Evolutionary conservation across 2,113 vertebrate species (phyloP), one percentile per base, ranked within the genome.

Genomic region (Sebastes schlegelii): DNA sequence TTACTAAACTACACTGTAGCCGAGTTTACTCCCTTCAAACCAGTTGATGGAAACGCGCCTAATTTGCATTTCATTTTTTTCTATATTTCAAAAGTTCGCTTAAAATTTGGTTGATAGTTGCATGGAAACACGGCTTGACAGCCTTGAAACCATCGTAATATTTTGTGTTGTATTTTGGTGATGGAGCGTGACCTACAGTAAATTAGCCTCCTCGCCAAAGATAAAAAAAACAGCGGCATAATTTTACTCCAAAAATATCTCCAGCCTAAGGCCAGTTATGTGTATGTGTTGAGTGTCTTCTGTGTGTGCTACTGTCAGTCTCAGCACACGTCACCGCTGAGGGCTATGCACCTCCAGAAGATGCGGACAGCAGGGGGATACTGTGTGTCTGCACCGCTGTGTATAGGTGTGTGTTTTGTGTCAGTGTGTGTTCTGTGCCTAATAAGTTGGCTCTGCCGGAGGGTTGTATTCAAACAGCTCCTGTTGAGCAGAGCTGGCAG

Each of bases 381-480:
- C n/a, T 69, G 62, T 64, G 55, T 21, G 55, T 64, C 8, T 67
- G 43, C 69, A 54, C 34, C 34, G 34, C 42, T 45, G 46, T 43
- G 61, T 79, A 16, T 46, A 54, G 16, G 52, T 83, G 60, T 74
- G 16, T 79, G 49, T 64, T 82, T 42, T 71, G 23, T 80, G 67
- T 76, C 51, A 26, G 8, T 71, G 48, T 55, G 42, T 79, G 26
- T n/a, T 42, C 21, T 52, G 6, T 48, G 67, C 52, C 42, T 62
- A 11, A 83, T 79, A 75, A 51, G 46, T 69, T 42, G 66, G 11
- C 58, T 83, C 49, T 46, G 58, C 76, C 1, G 1, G 60, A 74
- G 72, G 73, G 83, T 84, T 67, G 77, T 40, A 48, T 79, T 84
- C 34, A 82, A 77, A 58, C 9, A 10, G 42, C 78, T 61, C 88